These are phyloP conservation scores for Camelus bactrianus DNA, from an alignment of 2,113 vertebrate genomes.

Conservation along the genomic window DNA sequence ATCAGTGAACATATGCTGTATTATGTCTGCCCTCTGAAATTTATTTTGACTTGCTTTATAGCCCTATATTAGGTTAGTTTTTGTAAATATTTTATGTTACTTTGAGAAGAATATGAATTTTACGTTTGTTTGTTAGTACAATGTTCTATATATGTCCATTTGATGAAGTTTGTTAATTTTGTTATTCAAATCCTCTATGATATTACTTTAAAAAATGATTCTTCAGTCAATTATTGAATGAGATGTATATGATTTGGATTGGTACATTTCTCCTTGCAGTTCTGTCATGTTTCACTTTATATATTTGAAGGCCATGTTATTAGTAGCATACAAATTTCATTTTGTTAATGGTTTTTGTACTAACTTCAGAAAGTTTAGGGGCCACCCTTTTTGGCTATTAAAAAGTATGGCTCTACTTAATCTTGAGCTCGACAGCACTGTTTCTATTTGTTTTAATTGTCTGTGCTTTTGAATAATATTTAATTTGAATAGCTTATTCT, in stretches of 20 bases:
- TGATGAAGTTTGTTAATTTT: neutral
- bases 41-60: neutral
- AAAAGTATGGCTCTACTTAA: neutral
- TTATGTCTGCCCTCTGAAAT: neutral
- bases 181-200: neutral
- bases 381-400: neutral
- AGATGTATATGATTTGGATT: neutral
- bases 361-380: neutral
- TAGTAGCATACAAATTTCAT: neutral
- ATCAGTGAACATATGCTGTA: neutral
- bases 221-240: neutral
- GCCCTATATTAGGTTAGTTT: neutral
- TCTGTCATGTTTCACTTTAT: neutral
- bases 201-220: neutral
- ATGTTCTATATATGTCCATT: neutral
- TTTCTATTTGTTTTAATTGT: slow-evolving; percentile 13
- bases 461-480: neutral
- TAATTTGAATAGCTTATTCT: neutral
- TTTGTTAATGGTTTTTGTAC: neutral
- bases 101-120: slow-evolving; percentile 38
- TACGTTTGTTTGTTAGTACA: neutral
- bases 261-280: neutral
- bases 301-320: neutral
- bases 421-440: neutral
- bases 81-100: neutral